Percentiles rank a stretch among this genome's conserved stretches.
These are phyloP conservation scores for Nezara viridula DNA, from an alignment of 2,888 invertebrate species.

Conservation along the genomic window DNA sequence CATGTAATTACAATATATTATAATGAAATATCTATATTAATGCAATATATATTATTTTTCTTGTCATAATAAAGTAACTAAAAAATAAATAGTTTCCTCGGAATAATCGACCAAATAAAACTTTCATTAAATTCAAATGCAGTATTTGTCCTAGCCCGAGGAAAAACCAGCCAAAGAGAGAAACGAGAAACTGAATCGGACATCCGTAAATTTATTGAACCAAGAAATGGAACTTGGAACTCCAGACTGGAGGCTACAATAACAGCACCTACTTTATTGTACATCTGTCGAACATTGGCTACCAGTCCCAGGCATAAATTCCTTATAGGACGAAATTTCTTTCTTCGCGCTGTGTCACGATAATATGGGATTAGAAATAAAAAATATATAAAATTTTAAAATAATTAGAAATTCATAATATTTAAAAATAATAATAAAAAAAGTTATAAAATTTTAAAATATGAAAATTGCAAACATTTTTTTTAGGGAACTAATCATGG, in stretches of 20 bases:
- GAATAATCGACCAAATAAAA: background rate
- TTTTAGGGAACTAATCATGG: no score
- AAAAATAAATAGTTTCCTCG: no score
- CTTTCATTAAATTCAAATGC: background rate
- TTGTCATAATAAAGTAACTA: no score
- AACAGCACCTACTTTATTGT: constrained; percentile 10
- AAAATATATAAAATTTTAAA: no score
- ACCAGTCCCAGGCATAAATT: background rate
- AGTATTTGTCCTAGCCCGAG: background rate
- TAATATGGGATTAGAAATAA: no score
- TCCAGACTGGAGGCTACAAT: background rate
- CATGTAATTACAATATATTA: no score
- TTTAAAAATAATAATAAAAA: no score
- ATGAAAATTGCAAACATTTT: no score
- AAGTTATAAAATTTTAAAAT: no score
- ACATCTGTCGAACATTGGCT: background rate
- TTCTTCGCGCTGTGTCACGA: background rate
- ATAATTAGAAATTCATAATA: no score
- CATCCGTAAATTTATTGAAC: constrained; percentile 11
- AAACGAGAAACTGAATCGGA: constrained; percentile 6
- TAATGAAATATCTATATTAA: no score
- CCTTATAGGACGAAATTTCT: constrained; percentile 1
- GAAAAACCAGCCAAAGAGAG: background rate
- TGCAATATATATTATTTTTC: no score
- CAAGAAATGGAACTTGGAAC: constrained; percentile 15